A percentile compares a stretch with the other conserved stretches of the same genome.
Conservation (phyloP, 2,113 vertebrate species). For the Brachypteracias leptosomus region DNA sequence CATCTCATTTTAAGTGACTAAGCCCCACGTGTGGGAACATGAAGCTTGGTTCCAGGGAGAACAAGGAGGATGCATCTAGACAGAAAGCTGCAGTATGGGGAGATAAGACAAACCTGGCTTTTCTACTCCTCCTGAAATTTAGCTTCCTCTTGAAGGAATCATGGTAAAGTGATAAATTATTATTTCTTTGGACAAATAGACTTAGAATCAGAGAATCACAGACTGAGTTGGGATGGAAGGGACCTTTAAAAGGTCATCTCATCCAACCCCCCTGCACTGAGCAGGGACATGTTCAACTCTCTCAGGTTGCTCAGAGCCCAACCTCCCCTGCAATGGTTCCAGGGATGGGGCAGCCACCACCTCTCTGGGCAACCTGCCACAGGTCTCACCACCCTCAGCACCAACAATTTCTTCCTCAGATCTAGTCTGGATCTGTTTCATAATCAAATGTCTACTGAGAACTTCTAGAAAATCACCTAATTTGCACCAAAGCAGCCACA, state of each 20-base stretch:
- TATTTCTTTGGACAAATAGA: not conserved
- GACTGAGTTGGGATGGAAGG: not conserved
- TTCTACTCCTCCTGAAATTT: not conserved
- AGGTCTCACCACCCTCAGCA: not conserved
- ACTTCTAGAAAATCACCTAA: not conserved
- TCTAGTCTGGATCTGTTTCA: not conserved
- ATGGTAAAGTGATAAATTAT: not conserved
- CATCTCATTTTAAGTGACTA: not conserved
- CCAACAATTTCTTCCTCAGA: not conserved
- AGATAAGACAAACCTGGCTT: not conserved
- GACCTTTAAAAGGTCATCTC: not conserved
- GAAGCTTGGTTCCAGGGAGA: not conserved
- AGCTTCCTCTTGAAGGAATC: not conserved
- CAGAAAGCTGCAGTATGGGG: not conserved
- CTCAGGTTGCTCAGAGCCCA: not conserved
- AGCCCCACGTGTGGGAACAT: not conserved
- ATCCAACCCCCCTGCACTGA: too few relatives aligned
- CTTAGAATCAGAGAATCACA: not conserved
- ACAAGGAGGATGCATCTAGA: not conserved
- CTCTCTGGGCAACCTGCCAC: not conserved
- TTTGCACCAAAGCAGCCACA: not conserved
- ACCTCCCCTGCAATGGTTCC: too few relatives aligned
- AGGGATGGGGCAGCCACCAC: not conserved
- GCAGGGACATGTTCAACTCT: not conserved
- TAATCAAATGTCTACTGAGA: not conserved